These are phyloP conservation scores for Saturnia pavonia DNA, from an alignment of 2,888 invertebrate species.

Conservation along the genomic window DNA sequence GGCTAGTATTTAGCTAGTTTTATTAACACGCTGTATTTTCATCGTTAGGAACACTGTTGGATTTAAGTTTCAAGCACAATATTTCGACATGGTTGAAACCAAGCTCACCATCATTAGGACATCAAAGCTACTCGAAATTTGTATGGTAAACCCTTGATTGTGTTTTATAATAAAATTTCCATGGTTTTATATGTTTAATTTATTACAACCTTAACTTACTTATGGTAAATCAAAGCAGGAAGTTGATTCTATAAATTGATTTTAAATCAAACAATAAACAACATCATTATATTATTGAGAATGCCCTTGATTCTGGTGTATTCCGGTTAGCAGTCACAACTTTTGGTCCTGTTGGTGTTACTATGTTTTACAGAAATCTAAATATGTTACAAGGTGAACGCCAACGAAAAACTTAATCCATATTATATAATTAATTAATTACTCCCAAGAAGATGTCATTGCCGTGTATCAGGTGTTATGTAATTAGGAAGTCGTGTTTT, in stretches of 20 bases:
- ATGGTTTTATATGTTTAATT: not conserved
- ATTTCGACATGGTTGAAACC: not conserved
- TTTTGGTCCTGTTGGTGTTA: not conserved
- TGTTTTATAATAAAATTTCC: not conserved
- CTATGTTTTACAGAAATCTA: not conserved
- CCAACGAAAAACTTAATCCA: not conserved
- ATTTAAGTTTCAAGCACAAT: not conserved
- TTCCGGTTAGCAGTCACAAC: not conserved
- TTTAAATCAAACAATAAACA: not conserved
- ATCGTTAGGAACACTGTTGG: not conserved
- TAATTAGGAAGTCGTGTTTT: not conserved
- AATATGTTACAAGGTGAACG: slow-evolving; percentile 1
- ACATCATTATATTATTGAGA: not conserved
- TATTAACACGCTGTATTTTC: not conserved
- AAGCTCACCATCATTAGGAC: too few relatives aligned
- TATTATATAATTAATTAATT: not conserved
- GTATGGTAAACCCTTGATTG: not conserved
- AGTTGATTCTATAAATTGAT: not conserved
- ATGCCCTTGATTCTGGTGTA: not conserved
- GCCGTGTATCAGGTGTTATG: not conserved
- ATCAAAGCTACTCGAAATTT: too few relatives aligned
- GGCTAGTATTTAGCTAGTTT: not conserved
- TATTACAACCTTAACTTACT: slow-evolving; percentile 3
- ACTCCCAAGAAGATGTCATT: not conserved
- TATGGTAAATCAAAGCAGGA: not conserved